Base-by-base conservation (phyloP, 2,888 invertebrate species). In the Tachina lurida region DNA sequence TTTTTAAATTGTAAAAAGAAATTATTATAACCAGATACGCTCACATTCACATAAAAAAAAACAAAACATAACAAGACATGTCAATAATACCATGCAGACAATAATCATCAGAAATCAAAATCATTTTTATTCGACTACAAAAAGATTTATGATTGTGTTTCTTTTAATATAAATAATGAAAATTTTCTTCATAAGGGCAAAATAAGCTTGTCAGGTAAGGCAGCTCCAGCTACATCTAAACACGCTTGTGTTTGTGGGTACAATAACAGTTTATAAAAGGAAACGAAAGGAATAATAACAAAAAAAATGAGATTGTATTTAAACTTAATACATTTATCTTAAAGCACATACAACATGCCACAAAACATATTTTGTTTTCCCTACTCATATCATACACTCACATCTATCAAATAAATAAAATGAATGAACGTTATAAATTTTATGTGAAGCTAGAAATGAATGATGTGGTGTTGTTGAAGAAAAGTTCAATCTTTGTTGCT, bases 241-340 rank as follows among this genome's bases (percentile, higher is more conserved):
- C 47, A 52, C 43, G 62, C 19, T 43, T 62, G 2, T 17, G 52
- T 52, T 60, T 39, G 49, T 43, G 9, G n/a, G n/a, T 10, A 15
- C 10, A 31, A 63, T 63, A 63, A 71, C 62, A 63, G 22, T 22
- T 73, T 10, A 39, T 3, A 49, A 54, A 17, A n/a, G 54, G 15
- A 31, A 31, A 54, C 43, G 22, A 31, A 31, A 31, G 7, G 31
- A 31, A 31, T 31, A 5, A 31, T 31, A 31, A 12, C 22, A 47
- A 74, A 13, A 17, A n/a, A 39, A 19, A 63, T 49, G 74, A 74
- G 39, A 79, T 74, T 58, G 22, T 60, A 83, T 73, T 77, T 77
- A 83, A 77, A 83, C 73, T 49, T 71, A 60, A 73, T 1, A 60
- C 67, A 83, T 83, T 67, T 67, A 77, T 83, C 77, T 71, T 60